phyloP scores from a whole-genome alignment of 2,113 vertebrate genomes.

The Ammodytes marinus region DNA sequence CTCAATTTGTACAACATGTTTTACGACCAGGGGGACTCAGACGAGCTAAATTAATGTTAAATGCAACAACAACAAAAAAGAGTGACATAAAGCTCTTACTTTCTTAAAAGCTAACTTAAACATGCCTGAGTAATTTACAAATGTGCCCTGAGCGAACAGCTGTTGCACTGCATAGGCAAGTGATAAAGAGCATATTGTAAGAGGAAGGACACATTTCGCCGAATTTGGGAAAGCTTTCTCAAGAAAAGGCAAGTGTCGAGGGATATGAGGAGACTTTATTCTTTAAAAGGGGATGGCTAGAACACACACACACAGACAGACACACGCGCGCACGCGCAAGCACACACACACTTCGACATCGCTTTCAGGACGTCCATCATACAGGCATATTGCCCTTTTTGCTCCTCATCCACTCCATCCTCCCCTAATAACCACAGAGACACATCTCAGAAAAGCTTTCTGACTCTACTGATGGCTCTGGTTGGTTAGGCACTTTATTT shows the following conservation, averaged over 20 bases:
- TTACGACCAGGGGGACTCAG: neutral
- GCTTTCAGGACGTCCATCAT: neutral
- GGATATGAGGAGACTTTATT: conserved; percentile 28
- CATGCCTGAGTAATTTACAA: conserved; percentile 46
- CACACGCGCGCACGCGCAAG: conserved; percentile 4
- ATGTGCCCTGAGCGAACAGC: conserved; percentile 25
- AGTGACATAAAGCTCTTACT: conserved; percentile 9
- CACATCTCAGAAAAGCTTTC: neutral
- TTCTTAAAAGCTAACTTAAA: conserved; percentile 11
- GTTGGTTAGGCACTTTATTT: conserved; percentile 11
- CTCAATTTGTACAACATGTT: neutral
- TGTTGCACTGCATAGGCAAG: conserved; percentile 41
- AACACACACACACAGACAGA: conserved; percentile 27
- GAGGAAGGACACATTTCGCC: conserved; percentile 21
- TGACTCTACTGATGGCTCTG: neutral
- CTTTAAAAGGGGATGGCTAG: neutral
- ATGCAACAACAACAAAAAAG: neutral
- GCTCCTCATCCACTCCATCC: conserved; percentile 15
- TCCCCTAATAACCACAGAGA: conserved; percentile 1
- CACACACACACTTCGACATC: neutral
- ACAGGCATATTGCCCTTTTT: neutral
- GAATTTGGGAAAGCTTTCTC: conserved; percentile 38
- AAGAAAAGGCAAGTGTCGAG: conserved; percentile 34
- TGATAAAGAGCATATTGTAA: conserved; percentile 29
- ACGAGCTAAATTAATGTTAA: conserved; percentile 13